These are phyloP conservation scores for Chelonia mydas DNA, from an alignment of 2,797 vertebrate species.

Conservation along the genomic window DNA sequence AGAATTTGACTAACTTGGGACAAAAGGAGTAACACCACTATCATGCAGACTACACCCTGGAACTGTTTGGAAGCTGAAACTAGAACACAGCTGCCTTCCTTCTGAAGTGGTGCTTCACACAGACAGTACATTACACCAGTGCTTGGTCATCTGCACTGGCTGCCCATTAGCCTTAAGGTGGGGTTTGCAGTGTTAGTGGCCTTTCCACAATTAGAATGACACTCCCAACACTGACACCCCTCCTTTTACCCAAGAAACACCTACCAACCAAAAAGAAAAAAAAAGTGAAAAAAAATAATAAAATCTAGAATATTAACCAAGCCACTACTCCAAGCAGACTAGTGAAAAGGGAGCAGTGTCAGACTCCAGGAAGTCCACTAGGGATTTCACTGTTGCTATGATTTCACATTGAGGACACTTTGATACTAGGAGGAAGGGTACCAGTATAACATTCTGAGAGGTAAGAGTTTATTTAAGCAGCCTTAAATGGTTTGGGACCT, in stretches of 20 bases:
- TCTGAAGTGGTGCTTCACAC: background rate
- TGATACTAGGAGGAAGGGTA: background rate
- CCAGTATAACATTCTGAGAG: background rate
- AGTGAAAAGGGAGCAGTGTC: too few relatives aligned
- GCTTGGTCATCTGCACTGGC: background rate
- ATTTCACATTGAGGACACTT: background rate
- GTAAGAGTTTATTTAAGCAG: background rate
- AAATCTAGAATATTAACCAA: background rate
- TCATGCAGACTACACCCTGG: background rate
- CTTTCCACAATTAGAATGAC: background rate
- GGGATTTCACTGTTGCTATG: background rate
- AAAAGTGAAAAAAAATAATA: background rate
- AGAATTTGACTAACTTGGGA: background rate
- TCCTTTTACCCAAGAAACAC: background rate
- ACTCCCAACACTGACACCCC: background rate
- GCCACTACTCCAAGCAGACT: background rate
- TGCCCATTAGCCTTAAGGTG: background rate
- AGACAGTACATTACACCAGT: background rate
- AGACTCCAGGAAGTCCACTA: background rate
- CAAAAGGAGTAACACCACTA: background rate
- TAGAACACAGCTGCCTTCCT: background rate
- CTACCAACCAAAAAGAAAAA: background rate
- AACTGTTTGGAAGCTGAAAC: background rate
- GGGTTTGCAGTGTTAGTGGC: background rate
- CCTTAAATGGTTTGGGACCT: background rate